Conservation (phyloP, 2,113 vertebrate species). For the Sarotherodon lohbergeri region DNA sequence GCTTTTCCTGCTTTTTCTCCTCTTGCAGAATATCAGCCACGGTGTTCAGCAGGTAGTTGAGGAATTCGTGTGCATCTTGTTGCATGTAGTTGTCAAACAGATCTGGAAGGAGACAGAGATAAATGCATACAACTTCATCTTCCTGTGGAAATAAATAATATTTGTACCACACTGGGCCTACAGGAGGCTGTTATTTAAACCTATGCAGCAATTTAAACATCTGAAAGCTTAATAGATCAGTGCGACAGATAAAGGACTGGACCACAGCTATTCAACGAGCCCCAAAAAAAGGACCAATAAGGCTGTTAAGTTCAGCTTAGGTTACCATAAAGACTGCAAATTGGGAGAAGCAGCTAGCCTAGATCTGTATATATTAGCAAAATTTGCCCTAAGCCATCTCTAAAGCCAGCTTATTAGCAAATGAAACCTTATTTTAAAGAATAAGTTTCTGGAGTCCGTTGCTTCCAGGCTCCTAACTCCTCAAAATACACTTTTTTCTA, state of each 20-base stretch:
- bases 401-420: neutral
- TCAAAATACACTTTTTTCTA: neutral
- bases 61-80: slow-evolving; percentile 95
- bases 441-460: fast-evolving
- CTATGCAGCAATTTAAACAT: neutral
- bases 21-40: slow-evolving; percentile 97
- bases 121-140: neutral
- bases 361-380: neutral
- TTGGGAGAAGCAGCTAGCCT: neutral
- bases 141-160: neutral
- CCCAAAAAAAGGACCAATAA: neutral
- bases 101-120: slow-evolving; percentile 71
- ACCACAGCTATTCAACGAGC: neutral
- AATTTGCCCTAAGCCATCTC: neutral
- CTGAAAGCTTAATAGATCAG: neutral
- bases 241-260: neutral
- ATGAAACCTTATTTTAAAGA: neutral
- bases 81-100: slow-evolving; percentile 99
- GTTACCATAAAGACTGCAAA: neutral
- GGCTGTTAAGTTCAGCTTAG: neutral
- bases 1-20: slow-evolving; percentile 95
- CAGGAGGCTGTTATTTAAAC: neutral
- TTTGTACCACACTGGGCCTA: neutral
- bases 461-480: neutral
- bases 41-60: slow-evolving; percentile 97